phyloP scores from a whole-genome alignment of 1,140 invertebrate genomes.

The Drosophila asahinai region DNA sequence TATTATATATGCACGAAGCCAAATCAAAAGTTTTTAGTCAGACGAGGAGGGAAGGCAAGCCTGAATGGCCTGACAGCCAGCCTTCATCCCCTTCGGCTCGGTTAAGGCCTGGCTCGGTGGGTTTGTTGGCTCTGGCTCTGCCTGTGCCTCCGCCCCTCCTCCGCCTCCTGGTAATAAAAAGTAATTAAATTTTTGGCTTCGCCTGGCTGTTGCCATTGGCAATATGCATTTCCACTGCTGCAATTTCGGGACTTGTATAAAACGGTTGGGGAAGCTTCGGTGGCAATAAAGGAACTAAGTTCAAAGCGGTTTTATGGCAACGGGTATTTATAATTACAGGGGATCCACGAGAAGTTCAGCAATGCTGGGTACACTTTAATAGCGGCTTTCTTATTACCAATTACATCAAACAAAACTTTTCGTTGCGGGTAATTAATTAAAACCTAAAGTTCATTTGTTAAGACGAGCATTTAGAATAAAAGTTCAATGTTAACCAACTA shows the following conservation, averaged over 20 bases:
- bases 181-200: slow-evolving; percentile 73
- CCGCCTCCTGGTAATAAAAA: slow-evolving; percentile 57
- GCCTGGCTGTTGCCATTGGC: slow-evolving; percentile 49
- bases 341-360: neutral
- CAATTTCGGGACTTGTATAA: slow-evolving; percentile 34
- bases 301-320: slow-evolving; percentile 39
- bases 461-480: too few relatives aligned
- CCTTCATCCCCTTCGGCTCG: slow-evolving; percentile 31
- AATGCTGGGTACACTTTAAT: neutral
- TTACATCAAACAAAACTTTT: slow-evolving; percentile 5
- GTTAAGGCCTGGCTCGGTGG: slow-evolving; percentile 7
- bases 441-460: too few relatives aligned
- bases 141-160: neutral
- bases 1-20: slow-evolving; percentile 70
- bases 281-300: slow-evolving; percentile 24
- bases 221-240: slow-evolving; percentile 48
- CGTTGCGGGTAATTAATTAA: neutral
- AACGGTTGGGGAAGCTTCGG: neutral
- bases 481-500: too few relatives aligned
- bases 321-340: slow-evolving; percentile 27
- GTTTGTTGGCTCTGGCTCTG: slow-evolving; percentile 27
- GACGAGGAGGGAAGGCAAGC: neutral
- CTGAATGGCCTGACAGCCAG: slow-evolving; percentile 40
- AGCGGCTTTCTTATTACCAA: neutral
- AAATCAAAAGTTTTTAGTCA: slow-evolving; percentile 65